Base-by-base conservation (phyloP, 2,113 vertebrate genomes). In the Anas platyrhynchos region DNA sequence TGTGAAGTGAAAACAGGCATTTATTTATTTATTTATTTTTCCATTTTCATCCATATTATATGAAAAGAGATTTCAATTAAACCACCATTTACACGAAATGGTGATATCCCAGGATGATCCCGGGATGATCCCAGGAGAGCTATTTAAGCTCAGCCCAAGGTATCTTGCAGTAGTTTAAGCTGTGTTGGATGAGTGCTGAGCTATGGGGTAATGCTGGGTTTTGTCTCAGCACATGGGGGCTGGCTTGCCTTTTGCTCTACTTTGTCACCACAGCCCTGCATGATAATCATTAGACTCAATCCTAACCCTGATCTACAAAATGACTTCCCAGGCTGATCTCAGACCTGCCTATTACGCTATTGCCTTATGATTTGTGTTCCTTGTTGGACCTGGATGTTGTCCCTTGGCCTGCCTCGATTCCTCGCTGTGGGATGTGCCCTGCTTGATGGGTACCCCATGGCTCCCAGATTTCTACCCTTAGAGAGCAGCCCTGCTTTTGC, bases 141-240 rank as follows among this genome's bases (percentile, higher is more conserved):
- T 71, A 8, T 38, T 50, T 75, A 46, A 65, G 13, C 32, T 83
- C 56, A 65, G 18, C 31, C 27, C 83, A 58, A 72, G 56, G 14
- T 7, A 77, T 58, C 44, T 6, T 44, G 10, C 1, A 2, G 2
- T 58, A 23, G 2, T 0, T 71, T 58, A 71, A 48, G 3, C 13
- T 2, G 5, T 55, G 7, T 2, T 62, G 23, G 11, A 4, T n/a
- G 23, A 54, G 22, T 16, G 5, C 6, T n/a, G 32, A 20, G 1
- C 7, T 91, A 18, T 1, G 9, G 17, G 2, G 5, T 50, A 1
- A 1, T 7, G 11, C 3, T 34, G 36, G 23, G 31, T 3, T 38
- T 32, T 52, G 12, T 31, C 11, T 71, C 4, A 13, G n/a, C 11
- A 3, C 27, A 15, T 16, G 21, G 31, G 16, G 16, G 25, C 21